phyloP scores from a whole-genome alignment of 1,140 invertebrate genomes.

The Marisa cornuarietis region DNA sequence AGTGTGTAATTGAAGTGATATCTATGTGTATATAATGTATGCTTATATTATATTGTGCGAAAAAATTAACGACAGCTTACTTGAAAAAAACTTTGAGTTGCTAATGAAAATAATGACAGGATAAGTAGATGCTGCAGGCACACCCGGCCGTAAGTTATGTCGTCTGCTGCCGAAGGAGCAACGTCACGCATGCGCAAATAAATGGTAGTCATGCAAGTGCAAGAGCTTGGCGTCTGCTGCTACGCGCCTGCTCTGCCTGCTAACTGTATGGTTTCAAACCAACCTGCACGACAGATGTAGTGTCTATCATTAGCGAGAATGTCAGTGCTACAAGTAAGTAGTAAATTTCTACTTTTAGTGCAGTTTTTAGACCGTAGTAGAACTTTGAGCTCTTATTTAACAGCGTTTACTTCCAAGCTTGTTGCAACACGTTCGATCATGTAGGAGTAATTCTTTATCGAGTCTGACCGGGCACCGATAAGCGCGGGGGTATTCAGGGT shows the following conservation, averaged over 20 bases:
- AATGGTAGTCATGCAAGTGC: constrained; percentile 23
- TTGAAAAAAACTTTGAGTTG: no score
- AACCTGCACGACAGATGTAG: not conserved
- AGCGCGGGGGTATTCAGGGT: not conserved
- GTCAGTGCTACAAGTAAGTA: constrained; percentile 46
- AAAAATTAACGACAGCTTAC: not conserved
- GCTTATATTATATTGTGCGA: no score
- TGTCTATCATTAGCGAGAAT: constrained; percentile 23
- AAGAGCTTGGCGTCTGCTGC: constrained; percentile 30
- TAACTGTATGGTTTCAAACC: not conserved
- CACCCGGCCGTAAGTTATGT: not conserved
- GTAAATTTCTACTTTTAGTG: not conserved
- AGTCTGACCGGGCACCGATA: not conserved
- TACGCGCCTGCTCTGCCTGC: constrained; percentile 11
- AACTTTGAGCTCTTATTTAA: not conserved
- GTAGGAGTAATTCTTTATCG: not conserved
- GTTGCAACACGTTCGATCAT: not conserved
- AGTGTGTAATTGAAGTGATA: no score
- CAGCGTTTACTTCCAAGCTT: not conserved
- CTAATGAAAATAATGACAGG: not conserved
- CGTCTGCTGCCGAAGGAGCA: constrained; percentile 1
- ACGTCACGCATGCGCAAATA: constrained; percentile 5
- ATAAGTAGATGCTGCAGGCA: not conserved
- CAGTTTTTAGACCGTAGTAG: not conserved
- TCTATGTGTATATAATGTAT: not conserved